Conservation (phyloP, 2,888 invertebrate species). For the Callyntrura sp. region DNA sequence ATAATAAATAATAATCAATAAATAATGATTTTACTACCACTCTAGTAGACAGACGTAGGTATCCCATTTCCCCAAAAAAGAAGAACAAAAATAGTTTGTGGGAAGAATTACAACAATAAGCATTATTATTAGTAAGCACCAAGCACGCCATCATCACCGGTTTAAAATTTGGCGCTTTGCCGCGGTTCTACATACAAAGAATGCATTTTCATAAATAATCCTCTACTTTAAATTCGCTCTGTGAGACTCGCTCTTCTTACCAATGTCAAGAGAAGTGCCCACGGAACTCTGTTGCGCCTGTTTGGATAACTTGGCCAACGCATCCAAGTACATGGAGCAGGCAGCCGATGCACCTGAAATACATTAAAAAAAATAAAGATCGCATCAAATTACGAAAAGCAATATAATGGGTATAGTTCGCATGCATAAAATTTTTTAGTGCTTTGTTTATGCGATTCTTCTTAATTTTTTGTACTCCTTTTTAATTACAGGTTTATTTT, state of each 20-base stretch:
- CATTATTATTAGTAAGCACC: background rate
- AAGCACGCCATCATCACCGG: background rate
- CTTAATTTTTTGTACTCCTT: constrained; percentile 8
- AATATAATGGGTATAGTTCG: constrained; percentile 10
- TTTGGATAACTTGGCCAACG: constrained; percentile 93
- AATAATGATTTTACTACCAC: constrained; percentile 1
- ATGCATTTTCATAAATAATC: background rate
- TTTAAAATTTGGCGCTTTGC: background rate
- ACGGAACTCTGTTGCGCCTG: constrained; percentile 96
- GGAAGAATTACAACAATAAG: background rate
- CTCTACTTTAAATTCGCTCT: background rate
- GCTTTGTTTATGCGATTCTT: background rate
- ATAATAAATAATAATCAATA: constrained; percentile 40
- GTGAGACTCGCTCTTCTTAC: constrained; percentile 87
- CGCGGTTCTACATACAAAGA: background rate
- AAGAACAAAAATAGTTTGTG: background rate
- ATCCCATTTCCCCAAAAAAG: constrained; percentile 26
- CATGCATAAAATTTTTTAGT: background rate
- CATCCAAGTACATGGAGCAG: constrained; percentile 94
- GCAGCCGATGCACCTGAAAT: constrained; percentile 94
- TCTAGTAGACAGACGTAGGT: too few relatives aligned
- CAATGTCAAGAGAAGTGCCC: constrained; percentile 96
- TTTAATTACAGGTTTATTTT: constrained; percentile 49
- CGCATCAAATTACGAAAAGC: background rate
- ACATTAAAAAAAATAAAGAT: constrained; percentile 75